Percentiles rank a stretch among this genome's conserved stretches.
phyloP scores from a whole-genome alignment of 2,113 vertebrate genomes.

The Eolophus roseicapilla region DNA sequence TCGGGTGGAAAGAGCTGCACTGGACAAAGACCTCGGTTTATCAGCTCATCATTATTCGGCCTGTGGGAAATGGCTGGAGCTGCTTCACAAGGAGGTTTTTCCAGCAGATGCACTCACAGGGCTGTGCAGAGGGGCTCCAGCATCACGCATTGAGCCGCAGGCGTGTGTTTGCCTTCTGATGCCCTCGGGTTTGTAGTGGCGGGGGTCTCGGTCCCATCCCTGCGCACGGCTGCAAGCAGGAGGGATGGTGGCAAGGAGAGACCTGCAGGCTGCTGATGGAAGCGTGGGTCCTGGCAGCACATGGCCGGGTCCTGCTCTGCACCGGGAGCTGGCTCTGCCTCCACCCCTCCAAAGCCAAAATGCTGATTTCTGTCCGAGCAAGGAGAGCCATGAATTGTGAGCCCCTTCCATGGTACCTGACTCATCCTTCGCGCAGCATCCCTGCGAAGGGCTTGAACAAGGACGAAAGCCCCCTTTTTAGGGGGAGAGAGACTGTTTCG shows the following conservation, averaged over 20 bases:
- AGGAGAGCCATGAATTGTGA: neutral
- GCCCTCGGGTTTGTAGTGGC: fast-evolving
- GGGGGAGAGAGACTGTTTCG: neutral
- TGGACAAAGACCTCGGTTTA: neutral
- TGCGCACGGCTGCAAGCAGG: fast-evolving
- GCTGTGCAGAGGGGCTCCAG: neutral
- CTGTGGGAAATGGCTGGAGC: fast-evolving
- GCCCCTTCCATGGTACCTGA: neutral
- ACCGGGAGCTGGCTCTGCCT: neutral
- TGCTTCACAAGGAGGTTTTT: neutral
- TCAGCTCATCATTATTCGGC: neutral
- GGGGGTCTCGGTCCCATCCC: neutral
- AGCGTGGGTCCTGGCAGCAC: neutral
- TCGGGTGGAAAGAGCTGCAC: neutral
- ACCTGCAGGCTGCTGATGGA: neutral
- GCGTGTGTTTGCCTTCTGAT: fast-evolving
- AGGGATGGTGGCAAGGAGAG: neutral
- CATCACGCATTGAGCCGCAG: fast-evolving
- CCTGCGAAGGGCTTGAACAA: neutral
- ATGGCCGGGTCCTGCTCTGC: neutral
- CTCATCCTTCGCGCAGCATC: neutral
- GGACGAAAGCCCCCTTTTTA: neutral
- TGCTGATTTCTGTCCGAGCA: neutral
- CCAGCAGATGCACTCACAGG: fast-evolving
- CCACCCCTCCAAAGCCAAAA: neutral